Evolutionary conservation across 2,888 invertebrate genomes (phyloP), one percentile per base, ranked within the genome.

Genomic region (Eupithecia pulchellata): DNA sequence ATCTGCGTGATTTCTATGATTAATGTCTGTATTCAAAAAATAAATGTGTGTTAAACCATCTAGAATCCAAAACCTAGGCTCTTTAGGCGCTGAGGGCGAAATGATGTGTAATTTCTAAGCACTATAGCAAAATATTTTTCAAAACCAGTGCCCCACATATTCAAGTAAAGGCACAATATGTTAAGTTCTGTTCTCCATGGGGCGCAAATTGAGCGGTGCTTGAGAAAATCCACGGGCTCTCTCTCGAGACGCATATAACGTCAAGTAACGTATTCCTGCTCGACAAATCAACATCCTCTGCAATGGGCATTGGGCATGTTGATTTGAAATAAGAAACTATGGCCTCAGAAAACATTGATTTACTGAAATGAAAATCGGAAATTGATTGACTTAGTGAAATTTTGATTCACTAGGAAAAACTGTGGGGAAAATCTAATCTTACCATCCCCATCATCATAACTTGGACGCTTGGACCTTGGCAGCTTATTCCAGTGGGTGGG

Each of bases 151-250:
- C 66, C 67, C 64, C 47, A 64, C 64, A 25, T 52, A 61, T 71
- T 36, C 42, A 27, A 11, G 11, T 65, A 5, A 36, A 55, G 66
- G 47, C 52, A 71, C 64, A 60, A 64, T 47, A 64, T 67, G 64
- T 68, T 68, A 68, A 71, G 61, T 57, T 73, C 55, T 36, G 29
- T 17, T 64, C 36, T 66, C 72, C 66, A 39, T 61, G 34, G 52
- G 64, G 55, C 42, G 55, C 25, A 73, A 71, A 71, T 71, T 71
- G 73, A 68, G 70, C 71, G 70, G 66, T 72, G 42, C 72, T 72
- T 60, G 58, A 64, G 61, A 36, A 67, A 69, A 67, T 69, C 72
- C 72, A 73, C 66, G 29, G 66, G 66, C 58, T 66, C 72, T 64
- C 72, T 20, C 0, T 25, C 25, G 72, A 68, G 71, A 39, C 42